Evolutionary conservation across 2,113 vertebrate species (phyloP), one percentile per base, ranked within the genome.

Genomic region (Eclectus roratus): DNA sequence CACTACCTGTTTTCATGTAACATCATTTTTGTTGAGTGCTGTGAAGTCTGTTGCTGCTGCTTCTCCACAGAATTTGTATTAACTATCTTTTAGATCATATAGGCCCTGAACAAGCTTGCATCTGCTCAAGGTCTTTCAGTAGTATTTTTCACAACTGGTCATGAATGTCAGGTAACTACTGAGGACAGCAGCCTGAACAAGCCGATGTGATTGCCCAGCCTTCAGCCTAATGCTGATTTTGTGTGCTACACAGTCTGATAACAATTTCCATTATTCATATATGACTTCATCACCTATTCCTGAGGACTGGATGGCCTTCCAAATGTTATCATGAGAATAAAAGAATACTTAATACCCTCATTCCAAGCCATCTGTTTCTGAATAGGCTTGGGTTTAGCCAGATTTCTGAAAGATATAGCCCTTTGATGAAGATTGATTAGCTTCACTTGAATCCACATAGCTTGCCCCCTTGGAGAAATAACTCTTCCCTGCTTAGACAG

Each of bases 361-460:
- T 86, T 95, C 47, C 35, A 84, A 84, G 18, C 33, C 61, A 71
- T 81, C 44, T 93, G 47, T 86, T 85, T 77, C 52, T 88, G 55
- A 92, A 56, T 39, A 81, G 9, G 3, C 61, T 90, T 83, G 28
- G 11, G 2, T 95, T 96, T 78, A 91, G 29, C 29, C 46, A 84
- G 61, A 69, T 81, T 88, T 93, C 68, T 86, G 47, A 78, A 88
- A 84, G 68, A 72, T 56, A 78, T 3, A 88, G 27, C 7, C 17
- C 44, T 86, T 49, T 88, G 69, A 84, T 71, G 52, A 90, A 90
- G 82, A 88, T 52, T 68, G 53, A 85, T 93, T 60, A 95, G 19
- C 44, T 91, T 80, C 52, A 74, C 44, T 2, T 12, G 50, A 79
- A 69, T 90, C 18, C 50, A 78, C 18, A 29, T 47, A 78, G 83